Evolutionary conservation across 1,140 invertebrate species (phyloP), one percentile per base, ranked within the genome.

Genomic region (Drosophila pseudoobscura): DNA sequence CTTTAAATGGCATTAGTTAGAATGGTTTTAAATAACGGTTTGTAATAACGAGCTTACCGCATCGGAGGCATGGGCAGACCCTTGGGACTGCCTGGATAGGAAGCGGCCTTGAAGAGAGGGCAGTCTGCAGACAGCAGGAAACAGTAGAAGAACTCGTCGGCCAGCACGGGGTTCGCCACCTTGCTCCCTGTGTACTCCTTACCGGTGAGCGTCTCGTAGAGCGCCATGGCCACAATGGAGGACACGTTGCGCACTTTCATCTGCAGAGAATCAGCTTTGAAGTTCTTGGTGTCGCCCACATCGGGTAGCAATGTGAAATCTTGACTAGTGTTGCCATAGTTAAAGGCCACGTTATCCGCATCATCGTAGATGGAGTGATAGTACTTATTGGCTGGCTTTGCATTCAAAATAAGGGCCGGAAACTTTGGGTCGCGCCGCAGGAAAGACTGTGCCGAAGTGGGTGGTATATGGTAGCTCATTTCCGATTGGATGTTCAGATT

Each of bases 291-390:
- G 26, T 80, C 75, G 39, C 24, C 44, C 0, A 70, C 57, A 24
- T 78, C 70, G 7, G 71, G 54, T 13, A 88, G 56, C 7, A 56
- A 31, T 1, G 75, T 87, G 29, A 65, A 89, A 47, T 92, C 91
- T 35, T 92, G 73, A 65, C 90, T 93, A 3, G 93, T 93, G 87
- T 95, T 95, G 2, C 90, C 91, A 82, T 95, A 95, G 0, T 52
- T 78, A 84, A 93, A 96, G 11, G 91, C 84, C 5, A 96, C 92
- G 75, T 94, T 95, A 2, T 93, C 80, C 13, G 83, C 90, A 82
- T 95, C 93, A 91, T 98, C 97, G 78, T 96, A 94, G 6, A 96
- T 93, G 11, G 97, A 96, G 80, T 98, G 95, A 88, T 98, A 98
- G 91, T 94, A 98, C 90, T 92, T 94, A 88, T 98, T 98, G 24